Evolutionary conservation across 1,140 invertebrate species (phyloP), one percentile per base, ranked within the genome.

Genomic region (Nymphalis io): DNA sequence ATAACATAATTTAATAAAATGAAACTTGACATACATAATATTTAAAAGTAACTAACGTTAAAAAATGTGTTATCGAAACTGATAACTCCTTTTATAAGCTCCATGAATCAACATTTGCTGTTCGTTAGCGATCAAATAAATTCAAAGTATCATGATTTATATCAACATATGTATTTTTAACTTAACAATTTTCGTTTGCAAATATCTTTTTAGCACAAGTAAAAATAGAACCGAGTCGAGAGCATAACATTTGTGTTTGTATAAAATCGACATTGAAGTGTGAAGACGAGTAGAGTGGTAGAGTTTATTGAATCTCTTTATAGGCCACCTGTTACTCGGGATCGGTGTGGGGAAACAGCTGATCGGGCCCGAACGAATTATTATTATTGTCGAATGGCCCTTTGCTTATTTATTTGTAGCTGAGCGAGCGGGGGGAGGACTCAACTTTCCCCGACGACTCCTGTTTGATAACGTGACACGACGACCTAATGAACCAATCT

Each of bases 271-370:
- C 70, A 78, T 83, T 83, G 81, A 76, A 81, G 80, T 80, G 80
- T 80, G 79, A 87, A 90, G 82, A 85, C 83, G 88, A 90, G 83
- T 85, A 81, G 46, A 71, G 44, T 84, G 85, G 82, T 81, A 86
- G 84, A 88, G 76, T 92, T 92, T 88, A 92, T 91, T 87, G 87
- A 91, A 91, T 90, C 88, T 91, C 89, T 92, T 91, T 91, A 92
- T 90, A 88, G 87, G 85, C 89, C 89, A 92, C 91, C 91, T 92
- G 91, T 92, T 92, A 90, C 83, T 81, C 81, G 85, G 84, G 55
- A 83, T 87, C 87, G 80, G 82, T 89, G 81, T 82, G 80, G 80
- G 75, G 38, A 82, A 88, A 88, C 89, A 91, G 89, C 89, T 91
- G 89, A 91, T 89, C 86, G 83, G 73, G 79, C 81, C 79, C 83